A percentile compares a stretch with the other conserved stretches of the same genome.
Evolutionary conservation across 2,888 invertebrate species (phyloP).

Genomic region (Chrysotoxum bicinctum): DNA sequence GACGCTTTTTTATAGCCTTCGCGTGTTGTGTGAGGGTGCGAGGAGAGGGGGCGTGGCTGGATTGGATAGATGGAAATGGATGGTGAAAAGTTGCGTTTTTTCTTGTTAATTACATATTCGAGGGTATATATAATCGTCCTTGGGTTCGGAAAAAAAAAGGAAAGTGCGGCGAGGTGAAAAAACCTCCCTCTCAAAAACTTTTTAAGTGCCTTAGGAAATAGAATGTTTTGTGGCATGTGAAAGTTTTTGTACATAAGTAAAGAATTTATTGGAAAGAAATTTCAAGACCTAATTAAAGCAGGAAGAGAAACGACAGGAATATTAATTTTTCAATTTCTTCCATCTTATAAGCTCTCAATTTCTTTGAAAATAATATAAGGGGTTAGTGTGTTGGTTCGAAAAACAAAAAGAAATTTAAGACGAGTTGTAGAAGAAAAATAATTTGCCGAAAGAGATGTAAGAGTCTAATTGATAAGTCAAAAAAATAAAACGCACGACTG

Average conservation of each 20-base stretch:
- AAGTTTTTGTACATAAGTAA: not conserved
- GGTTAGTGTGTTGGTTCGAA: not conserved
- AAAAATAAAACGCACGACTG: too few relatives aligned
- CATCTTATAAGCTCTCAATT: not conserved
- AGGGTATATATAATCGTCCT: conserved; percentile 15
- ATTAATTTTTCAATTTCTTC: not conserved
- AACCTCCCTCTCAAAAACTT: not conserved
- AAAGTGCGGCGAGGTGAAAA: not conserved
- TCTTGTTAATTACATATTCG: conserved; percentile 12
- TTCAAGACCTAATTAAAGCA: not conserved
- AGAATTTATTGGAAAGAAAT: not conserved
- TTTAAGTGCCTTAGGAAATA: not conserved
- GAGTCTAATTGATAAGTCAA: too few relatives aligned
- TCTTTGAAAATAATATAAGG: not conserved
- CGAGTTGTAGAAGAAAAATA: not conserved
- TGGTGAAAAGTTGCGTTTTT: conserved; percentile 16
- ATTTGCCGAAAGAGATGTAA: not conserved
- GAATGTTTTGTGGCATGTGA: not conserved
- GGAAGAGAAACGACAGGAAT: not conserved
- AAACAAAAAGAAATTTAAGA: not conserved
- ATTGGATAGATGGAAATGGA: not conserved
- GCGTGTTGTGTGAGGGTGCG: not conserved
- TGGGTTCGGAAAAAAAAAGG: not conserved
- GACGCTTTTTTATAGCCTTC: conserved; percentile 17
- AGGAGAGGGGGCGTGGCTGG: not conserved